Base-by-base conservation (phyloP, 2,113 vertebrate genomes). In the Amblyornis subalaris region DNA sequence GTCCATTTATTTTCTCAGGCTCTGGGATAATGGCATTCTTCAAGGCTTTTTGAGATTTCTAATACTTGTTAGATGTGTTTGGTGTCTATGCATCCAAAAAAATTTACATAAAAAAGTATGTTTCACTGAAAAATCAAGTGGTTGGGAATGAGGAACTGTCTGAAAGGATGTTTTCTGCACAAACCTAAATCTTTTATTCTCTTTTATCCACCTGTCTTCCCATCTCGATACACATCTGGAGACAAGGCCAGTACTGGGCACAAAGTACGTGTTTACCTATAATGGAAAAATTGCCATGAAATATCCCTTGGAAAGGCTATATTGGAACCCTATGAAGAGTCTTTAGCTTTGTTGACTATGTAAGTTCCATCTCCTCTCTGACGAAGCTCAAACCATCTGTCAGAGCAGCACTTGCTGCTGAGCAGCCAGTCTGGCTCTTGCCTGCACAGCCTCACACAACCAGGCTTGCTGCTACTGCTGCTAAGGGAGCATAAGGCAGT, bases 181-280 rank as follows among this genome's bases (percentile, higher is more conserved):
- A 69, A 38, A 16, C 16, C 14, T 13, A 62, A 62, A 23, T 62
- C 14, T 80, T 90, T 85, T 61, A 42, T 9, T 4, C 29, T 38
- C 18, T 47, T 67, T 25, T 9, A 3, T 9, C 2, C 6, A 13
- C 16, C 35, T 77, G 38, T 3, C 6, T 9, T 90, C 29, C 29
- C 12, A 58, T 83, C 72, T 83, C 29, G 26, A 51, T 54, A 29
- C 5, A 19, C 22, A n/a, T 75, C 70, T 69, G 23, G 55, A 95
- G 25, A 24, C 33, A 73, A 80, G 18, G 57, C 26, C 55, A 47
- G 23, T 14, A 29, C 13, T 1, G 0, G 14, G 9, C 16, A 38
- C 8, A 77, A 50, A 54, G 10, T 28, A 33, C 0, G 0, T 40
- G 4, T 5, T 38, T 35, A n/a, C 19, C 10, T 31, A 10, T 2